phyloP scores from a whole-genome alignment of 2,888 invertebrate species.

The Boloria euphrosyne region DNA sequence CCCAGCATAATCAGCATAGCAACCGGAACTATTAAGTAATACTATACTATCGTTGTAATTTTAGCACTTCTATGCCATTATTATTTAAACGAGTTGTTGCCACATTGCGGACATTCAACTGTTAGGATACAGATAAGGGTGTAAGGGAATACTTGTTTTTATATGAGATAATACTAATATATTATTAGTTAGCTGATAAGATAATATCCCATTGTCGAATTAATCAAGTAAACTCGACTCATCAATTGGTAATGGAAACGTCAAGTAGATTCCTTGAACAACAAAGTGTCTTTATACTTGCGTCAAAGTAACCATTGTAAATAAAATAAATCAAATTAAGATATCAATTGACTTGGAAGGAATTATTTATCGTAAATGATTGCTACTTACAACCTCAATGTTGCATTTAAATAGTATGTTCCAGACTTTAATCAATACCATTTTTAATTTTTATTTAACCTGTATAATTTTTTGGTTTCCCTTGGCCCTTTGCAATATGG shows the following conservation, averaged over 20 bases:
- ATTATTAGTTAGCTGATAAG: too few relatives aligned
- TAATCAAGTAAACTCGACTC: too few relatives aligned
- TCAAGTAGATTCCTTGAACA: background rate
- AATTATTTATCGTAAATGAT: constrained; percentile 10
- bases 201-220: too few relatives aligned
- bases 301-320: background rate
- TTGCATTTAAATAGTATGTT: too few relatives aligned
- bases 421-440: too few relatives aligned
- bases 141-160: background rate
- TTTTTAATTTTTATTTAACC: too few relatives aligned
- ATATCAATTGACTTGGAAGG: constrained; percentile 11
- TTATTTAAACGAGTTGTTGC: constrained; percentile 19
- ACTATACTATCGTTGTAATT: constrained; percentile 34
- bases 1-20: constrained; percentile 34
- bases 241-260: too few relatives aligned
- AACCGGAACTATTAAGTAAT: constrained; percentile 38
- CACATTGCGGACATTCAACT: constrained; percentile 15
- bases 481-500: too few relatives aligned
- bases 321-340: constrained; percentile 8
- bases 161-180: background rate
- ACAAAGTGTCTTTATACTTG: background rate
- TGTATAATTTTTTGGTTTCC: too few relatives aligned
- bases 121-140: constrained; percentile 16
- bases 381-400: too few relatives aligned
- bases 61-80: constrained; percentile 30